These are phyloP conservation scores for Lissonota sp. DNA, from an alignment of 2,888 invertebrate genomes.

Conservation along the genomic window DNA sequence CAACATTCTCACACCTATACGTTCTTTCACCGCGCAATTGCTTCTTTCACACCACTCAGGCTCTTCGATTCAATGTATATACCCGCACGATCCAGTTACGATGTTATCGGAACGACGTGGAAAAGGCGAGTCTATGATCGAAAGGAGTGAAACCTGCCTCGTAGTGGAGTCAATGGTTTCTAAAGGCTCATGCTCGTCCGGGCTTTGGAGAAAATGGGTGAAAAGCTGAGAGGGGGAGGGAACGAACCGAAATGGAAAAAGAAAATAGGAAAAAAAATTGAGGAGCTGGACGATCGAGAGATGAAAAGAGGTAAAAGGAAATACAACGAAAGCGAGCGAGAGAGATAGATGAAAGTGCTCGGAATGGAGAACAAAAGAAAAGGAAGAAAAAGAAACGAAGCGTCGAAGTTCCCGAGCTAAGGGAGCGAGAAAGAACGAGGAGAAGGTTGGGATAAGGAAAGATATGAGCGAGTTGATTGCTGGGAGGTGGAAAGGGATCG, in stretches of 20 bases:
- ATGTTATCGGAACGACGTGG: slow-evolving; percentile 37
- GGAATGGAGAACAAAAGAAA: slow-evolving; percentile 38
- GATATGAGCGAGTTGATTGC: slow-evolving; percentile 44
- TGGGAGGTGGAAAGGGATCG: slow-evolving; percentile 23
- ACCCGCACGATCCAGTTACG: slow-evolving; percentile 37
- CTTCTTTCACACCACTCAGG: too few relatives aligned
- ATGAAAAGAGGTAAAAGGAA: slow-evolving; percentile 31
- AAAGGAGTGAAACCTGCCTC: slow-evolving; percentile 54
- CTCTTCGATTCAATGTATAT: neutral
- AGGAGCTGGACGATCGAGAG: slow-evolving; percentile 15
- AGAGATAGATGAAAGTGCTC: slow-evolving; percentile 50
- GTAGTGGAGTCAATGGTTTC: slow-evolving; percentile 66
- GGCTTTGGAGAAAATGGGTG: slow-evolving; percentile 20
- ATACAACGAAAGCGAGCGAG: slow-evolving; percentile 4
- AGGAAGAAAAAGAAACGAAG: slow-evolving; percentile 1
- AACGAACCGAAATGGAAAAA: slow-evolving; percentile 2
- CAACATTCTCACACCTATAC: too few relatives aligned
- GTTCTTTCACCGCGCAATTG: too few relatives aligned
- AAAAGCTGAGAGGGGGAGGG: slow-evolving; percentile 1
- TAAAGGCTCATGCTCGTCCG: slow-evolving; percentile 52
- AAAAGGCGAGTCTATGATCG: slow-evolving; percentile 60
- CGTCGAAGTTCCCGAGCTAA: neutral
- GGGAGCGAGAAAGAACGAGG: slow-evolving; percentile 14
- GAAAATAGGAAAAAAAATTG: neutral
- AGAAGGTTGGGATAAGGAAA: slow-evolving; percentile 25